Evolutionary conservation across 2,113 vertebrate species (phyloP), one percentile per base, ranked within the genome.

Genomic region (Tragelaphus strepsiceros): DNA sequence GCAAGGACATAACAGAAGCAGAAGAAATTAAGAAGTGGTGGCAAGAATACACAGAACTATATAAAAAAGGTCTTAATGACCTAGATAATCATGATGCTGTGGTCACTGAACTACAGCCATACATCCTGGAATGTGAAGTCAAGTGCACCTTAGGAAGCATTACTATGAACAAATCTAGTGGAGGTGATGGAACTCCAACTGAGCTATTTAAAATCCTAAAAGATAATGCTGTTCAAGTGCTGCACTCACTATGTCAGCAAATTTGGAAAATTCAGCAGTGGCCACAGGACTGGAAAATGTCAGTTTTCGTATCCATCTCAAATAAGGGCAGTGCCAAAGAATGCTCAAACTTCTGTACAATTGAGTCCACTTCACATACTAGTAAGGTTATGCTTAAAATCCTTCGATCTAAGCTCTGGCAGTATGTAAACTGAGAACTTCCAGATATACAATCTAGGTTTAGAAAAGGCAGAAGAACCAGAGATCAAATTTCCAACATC

Each of bases 381-480:
- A 43, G 35, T 43, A 74, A 43, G 10, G 21, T 7, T 43, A 4
- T 24, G 21, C 71, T 43, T 22, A 26, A 74, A 74, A 74, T 74
- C 12, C 35, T 74, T 43, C 1, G 0, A 24, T 39, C 12, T 74
- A 74, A 24, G 21, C 12, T 74, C 71, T 39, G 39, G 11, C 0
- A 74, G 10, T 43, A 43, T 43, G 71, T 74, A 21, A 43, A 74
- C 35, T 26, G 6, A 39, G 1, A 74, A 74, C 21, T 43, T 74
- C 71, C 22, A 26, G 11, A 74, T 24, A 24, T 43, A 74, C 35
- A 74, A 43, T 22, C 35, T 74, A 43, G 10, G 1, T 39, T 74
- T 74, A 74, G 71, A 74, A 43, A 74, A 74, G 71, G 11, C 22
- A 74, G 71, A 43, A 35, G 35, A 74, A 74, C 21, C 21, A 74